These are phyloP conservation scores for Brachyptera putata DNA, from an alignment of 2,888 invertebrate species.

Conservation along the genomic window DNA sequence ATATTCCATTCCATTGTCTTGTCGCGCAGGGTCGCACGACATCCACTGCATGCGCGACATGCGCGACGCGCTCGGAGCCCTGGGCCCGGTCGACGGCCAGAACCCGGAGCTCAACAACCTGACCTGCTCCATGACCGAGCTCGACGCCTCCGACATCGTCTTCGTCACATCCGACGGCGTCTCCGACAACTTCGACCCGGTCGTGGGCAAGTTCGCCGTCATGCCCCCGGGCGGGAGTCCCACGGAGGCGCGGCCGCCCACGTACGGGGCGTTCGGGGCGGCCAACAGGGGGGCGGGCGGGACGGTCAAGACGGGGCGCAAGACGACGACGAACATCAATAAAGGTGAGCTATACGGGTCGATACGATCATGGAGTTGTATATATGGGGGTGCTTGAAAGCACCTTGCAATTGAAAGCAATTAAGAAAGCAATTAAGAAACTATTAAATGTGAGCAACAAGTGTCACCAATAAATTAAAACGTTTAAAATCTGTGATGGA, in stretches of 20 bases:
- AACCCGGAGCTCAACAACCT: conserved; percentile 84
- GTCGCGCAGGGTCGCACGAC: conserved; percentile 75
- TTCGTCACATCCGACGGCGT: conserved; percentile 87
- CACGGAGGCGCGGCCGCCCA: conserved; percentile 64
- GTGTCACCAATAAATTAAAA: too few species aligned
- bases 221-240: conserved; percentile 36
- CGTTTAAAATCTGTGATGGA: too few species aligned
- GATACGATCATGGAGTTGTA: too few species aligned
- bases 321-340: not conserved
- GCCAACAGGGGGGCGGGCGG: conserved; percentile 50
- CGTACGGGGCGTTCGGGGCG: conserved; percentile 49
- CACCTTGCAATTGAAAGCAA: too few species aligned
- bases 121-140: conserved; percentile 75
- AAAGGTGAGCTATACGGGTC: not conserved
- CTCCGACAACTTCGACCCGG: conserved; percentile 88
- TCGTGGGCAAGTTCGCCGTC: conserved; percentile 78
- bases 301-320: conserved; percentile 30
- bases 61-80: conserved; percentile 81
- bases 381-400: too few species aligned
- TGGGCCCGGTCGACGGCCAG: conserved; percentile 80
- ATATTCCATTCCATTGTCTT: too few species aligned
- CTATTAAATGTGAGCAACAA: too few species aligned
- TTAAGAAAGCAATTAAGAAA: too few species aligned
- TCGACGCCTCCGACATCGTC: conserved; percentile 76
- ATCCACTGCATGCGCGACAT: conserved; percentile 78